phyloP scores from a whole-genome alignment of 2,797 vertebrate species.

The Psittacula derbiana region DNA sequence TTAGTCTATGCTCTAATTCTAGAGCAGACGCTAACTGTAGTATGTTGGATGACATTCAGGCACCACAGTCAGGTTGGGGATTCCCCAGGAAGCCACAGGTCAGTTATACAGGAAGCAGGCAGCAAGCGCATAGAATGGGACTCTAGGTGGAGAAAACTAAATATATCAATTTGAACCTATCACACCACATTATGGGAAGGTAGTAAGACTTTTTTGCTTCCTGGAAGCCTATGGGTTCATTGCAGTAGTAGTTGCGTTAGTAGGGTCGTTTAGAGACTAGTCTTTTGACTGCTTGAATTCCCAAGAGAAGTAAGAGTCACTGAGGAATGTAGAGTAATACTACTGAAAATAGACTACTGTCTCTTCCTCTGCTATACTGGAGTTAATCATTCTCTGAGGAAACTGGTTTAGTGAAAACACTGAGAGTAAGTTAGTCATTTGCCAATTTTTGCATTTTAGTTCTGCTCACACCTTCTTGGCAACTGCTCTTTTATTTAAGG shows the following conservation, averaged over 20 bases:
- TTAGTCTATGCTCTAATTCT: background rate
- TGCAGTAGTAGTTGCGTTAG: background rate
- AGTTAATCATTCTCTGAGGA: background rate
- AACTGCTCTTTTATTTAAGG: background rate
- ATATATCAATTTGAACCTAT: background rate
- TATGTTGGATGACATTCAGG: background rate
- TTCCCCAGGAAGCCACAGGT: background rate
- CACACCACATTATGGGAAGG: background rate
- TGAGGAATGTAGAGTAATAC: background rate
- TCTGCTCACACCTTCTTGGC: background rate
- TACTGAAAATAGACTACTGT: background rate
- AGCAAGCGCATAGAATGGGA: background rate
- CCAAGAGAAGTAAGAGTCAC: background rate
- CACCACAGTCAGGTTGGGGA: background rate
- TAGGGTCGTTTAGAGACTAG: background rate
- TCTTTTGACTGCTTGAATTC: background rate
- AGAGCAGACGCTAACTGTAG: background rate
- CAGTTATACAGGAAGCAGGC: background rate
- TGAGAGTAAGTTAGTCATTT: background rate
- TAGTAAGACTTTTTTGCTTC: background rate
- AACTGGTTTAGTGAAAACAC: background rate
- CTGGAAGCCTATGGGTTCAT: rapidly evolving
- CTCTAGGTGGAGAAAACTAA: background rate
- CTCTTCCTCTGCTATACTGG: background rate
- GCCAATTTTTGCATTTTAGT: background rate